These are phyloP conservation scores for Promerops cafer DNA, from an alignment of 2,113 vertebrate genomes.

Conservation along the genomic window DNA sequence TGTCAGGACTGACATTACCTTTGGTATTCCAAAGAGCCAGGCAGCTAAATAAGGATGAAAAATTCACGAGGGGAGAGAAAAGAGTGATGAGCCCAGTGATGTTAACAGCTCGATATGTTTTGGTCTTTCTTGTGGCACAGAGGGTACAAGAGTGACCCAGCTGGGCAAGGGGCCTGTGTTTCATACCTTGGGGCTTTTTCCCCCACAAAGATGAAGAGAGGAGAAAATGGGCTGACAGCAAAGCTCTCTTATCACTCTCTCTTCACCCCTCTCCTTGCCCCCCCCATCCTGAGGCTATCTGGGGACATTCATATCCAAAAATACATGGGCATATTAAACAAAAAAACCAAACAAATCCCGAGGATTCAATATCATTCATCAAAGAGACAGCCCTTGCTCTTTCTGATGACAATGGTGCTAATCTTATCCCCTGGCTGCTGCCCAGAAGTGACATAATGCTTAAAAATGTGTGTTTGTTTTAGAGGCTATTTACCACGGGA, in stretches of 20 bases:
- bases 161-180: neutral
- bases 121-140: neutral
- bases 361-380: conserved; percentile 49
- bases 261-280: neutral
- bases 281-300: neutral
- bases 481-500: neutral
- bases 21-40: neutral
- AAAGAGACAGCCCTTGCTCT: conserved; percentile 52
- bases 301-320: conserved; percentile 32
- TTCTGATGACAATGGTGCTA: conserved; percentile 54
- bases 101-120: neutral
- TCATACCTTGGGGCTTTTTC: neutral
- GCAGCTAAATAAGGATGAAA: conserved; percentile 41
- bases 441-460: conserved; percentile 46
- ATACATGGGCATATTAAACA: neutral
- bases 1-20: neutral
- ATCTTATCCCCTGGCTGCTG: conserved; percentile 56
- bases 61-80: neutral
- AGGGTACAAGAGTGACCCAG: neutral
- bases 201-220: neutral
- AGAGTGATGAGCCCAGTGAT: neutral
- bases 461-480: conserved; percentile 20
- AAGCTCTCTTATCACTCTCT: neutral
- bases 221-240: neutral
- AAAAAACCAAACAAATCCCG: neutral